Evolutionary conservation across 2,113 vertebrate species (phyloP).

Genomic region (Macquaria australasica): DNA sequence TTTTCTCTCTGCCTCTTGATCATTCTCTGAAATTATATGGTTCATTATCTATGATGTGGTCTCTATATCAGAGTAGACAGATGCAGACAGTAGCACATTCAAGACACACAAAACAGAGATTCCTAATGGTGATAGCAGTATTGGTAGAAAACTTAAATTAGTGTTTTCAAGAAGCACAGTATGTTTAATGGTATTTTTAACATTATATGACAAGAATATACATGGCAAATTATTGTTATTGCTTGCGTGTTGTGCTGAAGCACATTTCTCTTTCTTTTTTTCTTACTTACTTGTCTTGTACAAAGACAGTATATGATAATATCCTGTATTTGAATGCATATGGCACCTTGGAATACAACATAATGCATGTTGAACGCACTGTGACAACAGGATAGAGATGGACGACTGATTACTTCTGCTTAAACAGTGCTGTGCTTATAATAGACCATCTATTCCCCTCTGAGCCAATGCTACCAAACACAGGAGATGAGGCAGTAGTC

Average conservation of each 20-base stretch:
- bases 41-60: conserved; percentile 33
- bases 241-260: background rate
- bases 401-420: conserved; percentile 40
- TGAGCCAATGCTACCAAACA: conserved; percentile 54
- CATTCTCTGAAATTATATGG: conserved; percentile 2
- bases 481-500: conserved; percentile 60
- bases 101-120: conserved; percentile 26
- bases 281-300: background rate
- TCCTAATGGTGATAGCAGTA: conserved; percentile 4
- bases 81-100: background rate
- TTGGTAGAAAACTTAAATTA: background rate
- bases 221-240: background rate
- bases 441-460: conserved; percentile 54
- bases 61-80: conserved; percentile 27
- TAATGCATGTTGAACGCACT: conserved; percentile 13
- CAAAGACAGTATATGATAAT: background rate
- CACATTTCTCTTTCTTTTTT: background rate
- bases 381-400: conserved; percentile 23
- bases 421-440: conserved; percentile 47
- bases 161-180: background rate
- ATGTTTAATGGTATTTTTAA: conserved; percentile 11
- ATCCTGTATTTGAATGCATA: background rate
- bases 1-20: conserved; percentile 3
- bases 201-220: background rate
- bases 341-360: background rate